A percentile compares a stretch with the other conserved stretches of the same genome.
Conservation (phyloP, 2,888 invertebrate species). For the Cheilosia impressa region DNA sequence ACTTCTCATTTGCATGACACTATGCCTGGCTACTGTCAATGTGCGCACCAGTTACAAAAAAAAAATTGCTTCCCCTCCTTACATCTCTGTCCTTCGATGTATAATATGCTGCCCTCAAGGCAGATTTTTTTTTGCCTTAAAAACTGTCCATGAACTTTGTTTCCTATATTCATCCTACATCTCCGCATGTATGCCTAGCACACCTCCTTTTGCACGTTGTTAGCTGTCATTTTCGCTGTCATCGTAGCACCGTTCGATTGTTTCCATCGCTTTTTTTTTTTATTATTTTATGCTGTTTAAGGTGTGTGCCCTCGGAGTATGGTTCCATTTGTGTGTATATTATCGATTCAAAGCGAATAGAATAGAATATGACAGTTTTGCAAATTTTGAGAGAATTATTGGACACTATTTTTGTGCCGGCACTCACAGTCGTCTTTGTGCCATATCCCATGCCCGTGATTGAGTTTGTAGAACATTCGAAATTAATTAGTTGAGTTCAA, state of each 20-base stretch:
- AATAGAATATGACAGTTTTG: constrained; percentile 72
- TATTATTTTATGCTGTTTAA: constrained; percentile 18
- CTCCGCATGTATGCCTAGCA: constrained; percentile 12
- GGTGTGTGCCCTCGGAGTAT: constrained; percentile 54
- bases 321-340: constrained; percentile 41
- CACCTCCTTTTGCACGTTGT: constrained; percentile 70
- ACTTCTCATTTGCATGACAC: constrained; percentile 52
- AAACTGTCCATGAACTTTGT: constrained; percentile 65
- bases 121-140: constrained; percentile 28
- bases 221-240: constrained; percentile 72
- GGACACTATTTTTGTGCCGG: constrained; percentile 47
- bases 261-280: constrained; percentile 22
- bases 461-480: constrained; percentile 72
- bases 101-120: constrained; percentile 57
- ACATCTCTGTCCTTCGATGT: constrained; percentile 45
- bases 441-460: constrained; percentile 29
- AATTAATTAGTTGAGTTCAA: constrained; percentile 66
- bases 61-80: constrained; percentile 9
- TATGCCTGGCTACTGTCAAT: constrained; percentile 50
- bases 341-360: constrained; percentile 53
- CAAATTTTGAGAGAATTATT: constrained; percentile 68
- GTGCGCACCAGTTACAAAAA: constrained; percentile 13
- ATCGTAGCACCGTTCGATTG: constrained; percentile 67
- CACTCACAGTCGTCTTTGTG: background rate
- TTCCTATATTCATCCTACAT: constrained; percentile 30